A percentile compares a stretch with the other conserved stretches of the same genome.
Evolutionary conservation across 2,113 vertebrate genomes (phyloP).

Genomic region (Pristiophorus japonicus): DNA sequence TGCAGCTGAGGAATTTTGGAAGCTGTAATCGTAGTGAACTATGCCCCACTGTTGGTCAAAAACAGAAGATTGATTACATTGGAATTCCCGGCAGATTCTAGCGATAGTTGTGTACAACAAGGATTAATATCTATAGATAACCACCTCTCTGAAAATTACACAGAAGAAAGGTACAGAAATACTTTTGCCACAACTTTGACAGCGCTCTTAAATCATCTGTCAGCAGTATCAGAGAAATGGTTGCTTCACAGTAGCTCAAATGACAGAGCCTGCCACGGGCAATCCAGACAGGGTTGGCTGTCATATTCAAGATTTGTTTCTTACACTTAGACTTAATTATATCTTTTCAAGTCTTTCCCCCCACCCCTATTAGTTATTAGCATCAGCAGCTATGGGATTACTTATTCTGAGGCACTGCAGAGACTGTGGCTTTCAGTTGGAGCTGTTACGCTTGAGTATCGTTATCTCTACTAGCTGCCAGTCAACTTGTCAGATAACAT

Average conservation of each 20-base stretch:
- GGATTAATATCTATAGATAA: background rate
- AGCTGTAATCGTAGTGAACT: background rate
- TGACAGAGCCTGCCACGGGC: background rate
- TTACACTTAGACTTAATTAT: constrained; percentile 14
- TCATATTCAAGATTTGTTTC: constrained; percentile 20
- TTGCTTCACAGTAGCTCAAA: constrained; percentile 14
- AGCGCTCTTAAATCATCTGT: constrained; percentile 17
- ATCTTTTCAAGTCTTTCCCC: background rate
- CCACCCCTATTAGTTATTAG: background rate
- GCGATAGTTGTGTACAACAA: background rate
- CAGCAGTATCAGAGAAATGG: background rate
- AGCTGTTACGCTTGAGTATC: background rate
- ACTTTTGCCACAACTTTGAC: background rate
- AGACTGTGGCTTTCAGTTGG: background rate
- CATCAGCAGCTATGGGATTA: background rate
- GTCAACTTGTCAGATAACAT: background rate
- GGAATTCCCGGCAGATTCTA: background rate
- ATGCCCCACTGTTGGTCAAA: background rate
- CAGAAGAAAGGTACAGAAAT: background rate
- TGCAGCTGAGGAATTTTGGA: background rate
- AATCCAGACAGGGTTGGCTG: background rate
- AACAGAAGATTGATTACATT: background rate
- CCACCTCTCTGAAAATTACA: background rate
- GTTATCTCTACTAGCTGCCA: constrained; percentile 11
- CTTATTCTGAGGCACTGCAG: background rate